These are phyloP conservation scores for Actenoides hombroni DNA, from an alignment of 2,113 vertebrate species.

Conservation along the genomic window DNA sequence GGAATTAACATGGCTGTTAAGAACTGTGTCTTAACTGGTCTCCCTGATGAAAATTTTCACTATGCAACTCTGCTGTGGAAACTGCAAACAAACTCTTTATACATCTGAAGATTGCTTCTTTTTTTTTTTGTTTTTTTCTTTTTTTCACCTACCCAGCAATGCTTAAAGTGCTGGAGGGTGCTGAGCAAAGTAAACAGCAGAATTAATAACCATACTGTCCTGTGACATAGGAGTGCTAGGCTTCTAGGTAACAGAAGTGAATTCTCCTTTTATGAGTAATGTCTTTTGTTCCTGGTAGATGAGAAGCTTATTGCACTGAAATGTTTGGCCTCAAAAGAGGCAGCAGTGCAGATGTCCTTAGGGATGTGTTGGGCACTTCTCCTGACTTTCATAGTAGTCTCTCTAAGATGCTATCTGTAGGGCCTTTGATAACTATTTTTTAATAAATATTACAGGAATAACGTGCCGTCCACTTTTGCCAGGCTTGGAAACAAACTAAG, in stretches of 20 bases:
- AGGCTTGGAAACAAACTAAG: conserved; percentile 78
- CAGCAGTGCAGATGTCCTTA: background rate
- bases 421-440: background rate
- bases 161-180: background rate
- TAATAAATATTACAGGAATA: conserved; percentile 71
- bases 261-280: background rate
- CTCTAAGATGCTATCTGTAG: background rate
- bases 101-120: background rate
- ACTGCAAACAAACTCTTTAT: background rate
- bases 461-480: conserved; percentile 66
- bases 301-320: background rate
- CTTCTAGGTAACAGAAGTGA: background rate
- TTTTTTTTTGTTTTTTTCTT: background rate
- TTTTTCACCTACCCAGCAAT: background rate
- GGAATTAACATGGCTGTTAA: background rate
- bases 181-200: background rate
- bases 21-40: background rate
- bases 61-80: background rate
- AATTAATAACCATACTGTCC: background rate
- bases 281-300: background rate
- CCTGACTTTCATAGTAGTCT: background rate
- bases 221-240: background rate
- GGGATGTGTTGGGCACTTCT: background rate
- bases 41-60: background rate
- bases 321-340: background rate